These are phyloP conservation scores for Drosophila tani DNA, from an alignment of 1,140 invertebrate genomes.

Conservation along the genomic window DNA sequence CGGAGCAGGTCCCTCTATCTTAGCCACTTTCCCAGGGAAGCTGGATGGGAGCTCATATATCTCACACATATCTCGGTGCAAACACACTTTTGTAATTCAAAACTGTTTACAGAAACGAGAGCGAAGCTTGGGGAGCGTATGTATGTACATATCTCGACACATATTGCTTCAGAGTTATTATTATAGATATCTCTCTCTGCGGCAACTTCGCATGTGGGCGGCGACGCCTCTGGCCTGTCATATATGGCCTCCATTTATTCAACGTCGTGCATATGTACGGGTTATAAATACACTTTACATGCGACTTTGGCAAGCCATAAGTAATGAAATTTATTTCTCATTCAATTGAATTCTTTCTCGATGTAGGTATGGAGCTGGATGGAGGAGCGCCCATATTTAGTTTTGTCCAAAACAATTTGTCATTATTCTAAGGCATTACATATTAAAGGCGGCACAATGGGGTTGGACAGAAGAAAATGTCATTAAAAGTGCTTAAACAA, in stretches of 20 bases:
- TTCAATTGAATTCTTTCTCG: slow-evolving; percentile 65
- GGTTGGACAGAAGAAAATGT: background rate
- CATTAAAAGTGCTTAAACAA: background rate
- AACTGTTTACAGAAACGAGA: slow-evolving; percentile 42
- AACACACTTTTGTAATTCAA: slow-evolving; percentile 53
- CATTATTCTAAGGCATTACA: slow-evolving; percentile 42
- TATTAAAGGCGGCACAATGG: slow-evolving; percentile 1
- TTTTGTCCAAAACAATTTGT: slow-evolving; percentile 45
- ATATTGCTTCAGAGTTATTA: slow-evolving; percentile 55
- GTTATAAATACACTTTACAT: slow-evolving; percentile 69
- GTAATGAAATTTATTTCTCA: slow-evolving; percentile 65
- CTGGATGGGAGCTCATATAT: slow-evolving; percentile 29
- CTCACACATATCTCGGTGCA: slow-evolving; percentile 23
- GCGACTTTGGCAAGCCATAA: slow-evolving; percentile 66
- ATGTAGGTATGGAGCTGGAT: slow-evolving; percentile 8
- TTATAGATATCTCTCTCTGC: slow-evolving; percentile 28
- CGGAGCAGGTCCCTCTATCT: slow-evolving; percentile 9
- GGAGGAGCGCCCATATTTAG: slow-evolving; percentile 30
- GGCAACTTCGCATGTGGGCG: slow-evolving; percentile 61
- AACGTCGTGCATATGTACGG: slow-evolving; percentile 40
- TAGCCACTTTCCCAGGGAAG: slow-evolving; percentile 16
- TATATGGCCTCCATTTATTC: slow-evolving; percentile 67
- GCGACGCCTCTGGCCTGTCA: slow-evolving; percentile 48
- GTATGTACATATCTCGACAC: slow-evolving; percentile 39
- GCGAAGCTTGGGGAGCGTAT: slow-evolving; percentile 32